Evolutionary conservation across 2,797 vertebrate species (phyloP), one percentile per base, ranked within the genome.

Genomic region (Lepilemur ruficaudatus): DNA sequence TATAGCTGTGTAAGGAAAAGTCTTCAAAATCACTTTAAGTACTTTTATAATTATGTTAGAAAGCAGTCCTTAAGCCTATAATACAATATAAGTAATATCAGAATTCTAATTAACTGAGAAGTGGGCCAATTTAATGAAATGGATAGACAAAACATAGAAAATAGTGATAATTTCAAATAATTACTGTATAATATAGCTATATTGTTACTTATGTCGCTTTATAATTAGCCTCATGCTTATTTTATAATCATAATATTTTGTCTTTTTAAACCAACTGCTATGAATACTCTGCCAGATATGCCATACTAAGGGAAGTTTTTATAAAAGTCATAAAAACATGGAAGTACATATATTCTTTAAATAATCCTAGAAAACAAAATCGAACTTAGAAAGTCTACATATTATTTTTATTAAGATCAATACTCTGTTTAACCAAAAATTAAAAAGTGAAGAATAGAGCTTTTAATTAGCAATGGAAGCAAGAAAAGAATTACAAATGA

Each of bases 31-130:
- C 52, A 95, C 20, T 10, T 22, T 82, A 89, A 87, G 13, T 83
- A 87, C 25, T 80, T 95, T 75, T 76, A 92, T 80, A 90, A 81
- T 59, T 57, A 87, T 57, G 12, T 89, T 52, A 90, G 23, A 91
- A 95, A 86, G 41, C 70, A 93, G 20, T 70, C 25, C 55, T 70
- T 70, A 93, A 93, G 43, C 20, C 48, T 93, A 59, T 32, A 87
- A 92, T 10, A n/a, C 15, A 95, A 93, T 8, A 30, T 65, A 95
- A 75, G 75, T 28, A 73, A 43, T 32, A 79, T 48, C 32, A 93
- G 28, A 95, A 85, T 70, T 92, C 43, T 88, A 95, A 75, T 82
- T 90, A 95, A 79, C 79, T 79, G 20, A 85, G 55, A 91, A 93
- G 43, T 75, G n/a, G 17, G 73, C 65, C 28, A 48, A 43, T 63